These are phyloP conservation scores for Magallana angulata DNA, from an alignment of 1,140 invertebrate genomes.

Conservation along the genomic window DNA sequence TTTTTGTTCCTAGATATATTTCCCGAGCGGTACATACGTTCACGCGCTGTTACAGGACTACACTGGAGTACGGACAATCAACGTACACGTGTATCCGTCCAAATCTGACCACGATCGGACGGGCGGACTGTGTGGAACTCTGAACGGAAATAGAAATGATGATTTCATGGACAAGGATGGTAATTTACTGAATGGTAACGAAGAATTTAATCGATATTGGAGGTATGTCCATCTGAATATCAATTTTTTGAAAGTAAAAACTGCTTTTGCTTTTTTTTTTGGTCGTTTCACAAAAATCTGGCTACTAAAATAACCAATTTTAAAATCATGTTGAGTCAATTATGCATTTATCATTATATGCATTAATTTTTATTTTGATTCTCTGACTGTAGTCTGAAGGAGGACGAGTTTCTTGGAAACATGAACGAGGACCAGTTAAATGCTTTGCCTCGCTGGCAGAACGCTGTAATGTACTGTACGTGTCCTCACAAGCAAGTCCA, in stretches of 20 bases:
- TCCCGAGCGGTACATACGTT: constrained; percentile 36
- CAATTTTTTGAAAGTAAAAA: too few species aligned
- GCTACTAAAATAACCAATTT: too few species aligned
- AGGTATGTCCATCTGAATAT: not conserved
- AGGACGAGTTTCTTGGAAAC: not conserved
- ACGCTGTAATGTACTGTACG: not conserved
- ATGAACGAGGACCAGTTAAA: not conserved
- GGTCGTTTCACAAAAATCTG: too few species aligned
- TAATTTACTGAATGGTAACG: not conserved
- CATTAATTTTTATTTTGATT: too few species aligned
- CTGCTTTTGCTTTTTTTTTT: too few species aligned
- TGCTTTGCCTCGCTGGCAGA: not conserved
- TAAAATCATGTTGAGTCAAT: too few species aligned
- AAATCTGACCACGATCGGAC: not conserved
- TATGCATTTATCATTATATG: too few species aligned
- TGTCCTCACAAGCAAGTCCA: not conserved
- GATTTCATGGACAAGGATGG: constrained; percentile 1
- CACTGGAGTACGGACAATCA: not conserved
- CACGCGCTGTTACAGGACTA: not conserved
- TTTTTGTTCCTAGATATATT: constrained; percentile 8
- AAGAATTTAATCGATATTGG: not conserved
- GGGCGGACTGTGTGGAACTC: constrained; percentile 31
- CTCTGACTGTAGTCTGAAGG: too few species aligned
- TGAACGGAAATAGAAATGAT: constrained; percentile 17
- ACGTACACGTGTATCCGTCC: constrained; percentile 38